Base-by-base conservation (phyloP, 2,888 invertebrate genomes). In the Sericinus montela region DNA sequence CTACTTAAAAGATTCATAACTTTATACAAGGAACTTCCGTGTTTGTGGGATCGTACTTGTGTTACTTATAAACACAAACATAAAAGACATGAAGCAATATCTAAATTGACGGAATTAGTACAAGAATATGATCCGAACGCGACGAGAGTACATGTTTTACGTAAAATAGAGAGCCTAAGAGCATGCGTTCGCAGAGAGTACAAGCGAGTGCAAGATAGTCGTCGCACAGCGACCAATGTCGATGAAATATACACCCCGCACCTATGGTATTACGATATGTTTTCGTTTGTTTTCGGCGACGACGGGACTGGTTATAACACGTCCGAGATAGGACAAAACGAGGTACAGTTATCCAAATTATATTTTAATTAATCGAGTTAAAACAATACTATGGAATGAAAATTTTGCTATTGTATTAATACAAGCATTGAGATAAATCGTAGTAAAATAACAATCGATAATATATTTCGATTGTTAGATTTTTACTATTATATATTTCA, bases 141-240 rank as follows among this genome's bases (percentile, higher is more conserved):
- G 14, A 85, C 85, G 0, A 66, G 79, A 34, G 84, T 84, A 2
- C 84, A 85, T 43, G 75, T 86, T 3, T 55, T 85, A 56, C 70
- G 85, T 45, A 86, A 86, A 62, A 83, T 87, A 32, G 86, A 86
- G 60, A 86, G 85, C 57, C 56, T 87, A 53, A 74, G 86, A 25
- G 83, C 86, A 6, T 85, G 86, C 56, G 78, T 82, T 53, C 63
- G 86, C 6, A 65, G 86, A 32, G 86, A 85, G 48, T 68, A 72
- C 52, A 83, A 77, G 49, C 69, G 71, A 30, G 79, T 85, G 2
- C 57, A 62, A 23, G 74, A 75, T 11, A 82, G 82, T 49, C 68
- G 71, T 3, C 60, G 53, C 3, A 58, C 55, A 29, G 72, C 80
- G 10, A 60, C 56, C 1, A 58, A 52, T 3, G 66, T 68, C 0